These are phyloP conservation scores for Spilarctia lutea DNA, from an alignment of 2,888 invertebrate genomes.

Conservation along the genomic window DNA sequence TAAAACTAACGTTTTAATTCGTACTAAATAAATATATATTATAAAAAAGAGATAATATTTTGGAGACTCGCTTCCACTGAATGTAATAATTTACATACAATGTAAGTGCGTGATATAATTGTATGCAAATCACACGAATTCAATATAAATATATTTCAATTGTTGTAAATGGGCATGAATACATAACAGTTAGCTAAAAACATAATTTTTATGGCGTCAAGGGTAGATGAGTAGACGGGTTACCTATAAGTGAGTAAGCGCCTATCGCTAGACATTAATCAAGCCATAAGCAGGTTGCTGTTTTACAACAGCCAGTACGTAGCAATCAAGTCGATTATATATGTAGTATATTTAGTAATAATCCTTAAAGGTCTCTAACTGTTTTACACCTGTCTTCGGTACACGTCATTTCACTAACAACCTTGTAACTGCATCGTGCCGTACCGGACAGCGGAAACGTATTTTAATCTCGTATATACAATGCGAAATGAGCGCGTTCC, in stretches of 20 bases:
- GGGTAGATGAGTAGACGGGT: too few relatives aligned
- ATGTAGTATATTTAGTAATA: too few relatives aligned
- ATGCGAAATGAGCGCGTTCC: constrained; percentile 70
- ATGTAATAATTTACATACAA: background rate
- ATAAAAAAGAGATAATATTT: background rate
- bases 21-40: too few relatives aligned
- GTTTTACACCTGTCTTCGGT: background rate
- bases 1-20: background rate
- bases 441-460: constrained; percentile 56
- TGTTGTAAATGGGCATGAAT: background rate
- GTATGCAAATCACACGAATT: background rate
- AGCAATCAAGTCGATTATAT: too few relatives aligned
- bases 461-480: constrained; percentile 58
- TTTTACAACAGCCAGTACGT: too few relatives aligned
- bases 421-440: constrained; percentile 27
- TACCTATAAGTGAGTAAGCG: background rate
- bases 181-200: background rate
- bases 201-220: background rate
- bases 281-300: too few relatives aligned
- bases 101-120: background rate
- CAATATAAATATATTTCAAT: background rate
- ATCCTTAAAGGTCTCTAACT: background rate
- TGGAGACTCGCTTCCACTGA: background rate
- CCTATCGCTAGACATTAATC: background rate
- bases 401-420: constrained; percentile 18